These are phyloP conservation scores for Acrobasis repandana DNA, from an alignment of 2,888 invertebrate species.

Conservation along the genomic window DNA sequence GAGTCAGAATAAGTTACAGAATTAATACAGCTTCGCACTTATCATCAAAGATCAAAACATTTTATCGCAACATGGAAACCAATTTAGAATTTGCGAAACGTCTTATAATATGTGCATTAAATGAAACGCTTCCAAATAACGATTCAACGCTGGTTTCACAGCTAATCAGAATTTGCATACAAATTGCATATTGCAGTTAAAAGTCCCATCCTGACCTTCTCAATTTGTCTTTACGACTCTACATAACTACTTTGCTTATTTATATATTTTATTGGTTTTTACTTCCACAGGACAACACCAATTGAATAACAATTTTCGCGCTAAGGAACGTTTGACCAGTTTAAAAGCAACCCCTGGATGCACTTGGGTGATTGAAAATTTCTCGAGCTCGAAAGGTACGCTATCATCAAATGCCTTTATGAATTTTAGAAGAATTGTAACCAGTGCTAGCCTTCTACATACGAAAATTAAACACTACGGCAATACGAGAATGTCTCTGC, in stretches of 20 bases:
- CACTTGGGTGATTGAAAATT: too few relatives aligned
- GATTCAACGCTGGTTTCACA: not conserved
- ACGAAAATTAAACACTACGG: too few relatives aligned
- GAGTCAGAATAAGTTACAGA: not conserved
- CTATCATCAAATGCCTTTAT: too few relatives aligned
- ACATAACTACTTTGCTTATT: not conserved
- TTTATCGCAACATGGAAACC: not conserved
- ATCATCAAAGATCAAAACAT: conserved; percentile 9
- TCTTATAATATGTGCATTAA: conserved; percentile 11
- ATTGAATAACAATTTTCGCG: too few relatives aligned
- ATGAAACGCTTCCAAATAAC: not conserved
- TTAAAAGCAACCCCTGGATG: too few relatives aligned
- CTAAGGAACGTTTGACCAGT: too few relatives aligned
- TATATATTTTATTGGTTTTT: too few relatives aligned
- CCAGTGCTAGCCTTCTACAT: too few relatives aligned
- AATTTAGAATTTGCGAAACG: conserved; percentile 13
- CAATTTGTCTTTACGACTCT: not conserved
- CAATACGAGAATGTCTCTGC: not conserved
- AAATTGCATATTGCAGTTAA: not conserved
- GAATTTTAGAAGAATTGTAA: too few relatives aligned
- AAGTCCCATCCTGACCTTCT: conserved; percentile 2
- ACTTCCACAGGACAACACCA: too few relatives aligned
- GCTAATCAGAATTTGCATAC: conserved; percentile 16
- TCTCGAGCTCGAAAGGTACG: too few relatives aligned
- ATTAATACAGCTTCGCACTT: conserved; percentile 1